Base-by-base conservation (phyloP, 2,888 invertebrate genomes). In the Temnothorax rugatulus region DNA sequence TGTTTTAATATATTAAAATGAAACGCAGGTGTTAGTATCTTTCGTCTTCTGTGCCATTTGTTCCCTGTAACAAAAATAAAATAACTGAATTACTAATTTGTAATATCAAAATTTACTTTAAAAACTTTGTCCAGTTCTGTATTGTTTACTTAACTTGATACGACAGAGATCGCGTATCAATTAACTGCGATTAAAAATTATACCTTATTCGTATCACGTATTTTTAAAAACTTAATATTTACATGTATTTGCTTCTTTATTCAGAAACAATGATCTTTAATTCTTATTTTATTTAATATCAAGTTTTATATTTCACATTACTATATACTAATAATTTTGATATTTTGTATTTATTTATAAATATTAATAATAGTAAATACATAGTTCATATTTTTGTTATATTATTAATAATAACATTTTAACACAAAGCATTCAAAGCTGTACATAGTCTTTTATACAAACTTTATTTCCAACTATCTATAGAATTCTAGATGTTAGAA, bases 21-120 rank as follows among this genome's bases (percentile, higher is more conserved):
- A 91, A 97, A 97, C 0, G 97, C 96, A 0, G 96, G 96, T 0
- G 97, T 97, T 18, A 97, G 91, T 84, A 96, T 95, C 93, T 96
- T 96, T 73, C 97, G 94, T 21, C 97, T 95, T 0, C 94, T 91
- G 66, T 96, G 96, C 97, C 97, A 97, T 93, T 96, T 96, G 29
- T 88, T 68, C 50, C 96, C 96, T 96, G 9, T 15, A 21, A 50
- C 15, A 75, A 15, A 73, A 11, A 41, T 57, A 11, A 52, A n/a
- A 13, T n/a, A 52, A 13, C 5, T 29, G 29, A 29, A 29, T 34
- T 13, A 4, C 0, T 18, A 25, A 34, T 52, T 52, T 50, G 9
- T 5, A 7, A 34, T 8, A 25, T 66, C 13, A 64, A 25, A 29
- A 34, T 18, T 50, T 50, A 0, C 4, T 15, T 44, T 0, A 4